Percentiles rank a stretch among this genome's conserved stretches.
Evolutionary conservation across 1,140 invertebrate species (phyloP).

Genomic region (Drosophila arizonae): DNA sequence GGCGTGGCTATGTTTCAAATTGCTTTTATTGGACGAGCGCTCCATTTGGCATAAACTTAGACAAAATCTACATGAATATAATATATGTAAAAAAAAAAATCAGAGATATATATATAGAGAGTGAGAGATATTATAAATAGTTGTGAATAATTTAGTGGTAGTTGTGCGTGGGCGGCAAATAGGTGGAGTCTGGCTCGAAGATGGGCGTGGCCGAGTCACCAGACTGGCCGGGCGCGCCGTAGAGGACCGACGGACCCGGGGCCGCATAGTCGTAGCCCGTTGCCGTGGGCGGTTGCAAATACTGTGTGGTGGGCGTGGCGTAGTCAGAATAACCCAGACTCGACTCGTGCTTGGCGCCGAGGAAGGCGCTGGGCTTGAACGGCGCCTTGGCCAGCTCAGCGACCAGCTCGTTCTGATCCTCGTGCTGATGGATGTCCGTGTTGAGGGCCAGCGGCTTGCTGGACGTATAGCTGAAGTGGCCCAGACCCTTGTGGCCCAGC

Average conservation of each 20-base stretch:
- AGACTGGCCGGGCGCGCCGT: slow-evolving; percentile 64
- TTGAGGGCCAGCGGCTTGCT: slow-evolving; percentile 71
- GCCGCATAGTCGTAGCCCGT: slow-evolving; percentile 66
- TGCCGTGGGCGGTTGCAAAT: slow-evolving; percentile 55
- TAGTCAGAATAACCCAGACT: slow-evolving; percentile 54
- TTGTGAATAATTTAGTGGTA: slow-evolving; percentile 61
- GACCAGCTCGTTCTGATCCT: slow-evolving; percentile 33
- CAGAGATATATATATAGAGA: not conserved
- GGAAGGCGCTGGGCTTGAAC: slow-evolving; percentile 75
- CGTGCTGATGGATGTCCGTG: slow-evolving; percentile 51
- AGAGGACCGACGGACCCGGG: slow-evolving; percentile 46
- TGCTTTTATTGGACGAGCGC: slow-evolving; percentile 18
- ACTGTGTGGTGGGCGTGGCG: slow-evolving; percentile 60
- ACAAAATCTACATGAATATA: not conserved
- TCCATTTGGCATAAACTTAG: not conserved
- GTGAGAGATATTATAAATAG: not conserved
- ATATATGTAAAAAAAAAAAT: not conserved
- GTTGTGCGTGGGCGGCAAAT: slow-evolving; percentile 61
- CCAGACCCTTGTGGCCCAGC: slow-evolving; percentile 73
- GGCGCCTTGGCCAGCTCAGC: slow-evolving; percentile 60
- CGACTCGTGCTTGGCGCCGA: slow-evolving; percentile 67
- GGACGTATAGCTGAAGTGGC: slow-evolving; percentile 70
- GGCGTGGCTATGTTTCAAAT: slow-evolving; percentile 4
- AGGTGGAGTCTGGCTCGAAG: slow-evolving; percentile 67
- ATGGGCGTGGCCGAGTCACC: slow-evolving; percentile 71